These are phyloP conservation scores for Cassiopea andromeda DNA, from an alignment of 30 jellyfish, hydroid and myxozoan species.

Conservation along the genomic window DNA sequence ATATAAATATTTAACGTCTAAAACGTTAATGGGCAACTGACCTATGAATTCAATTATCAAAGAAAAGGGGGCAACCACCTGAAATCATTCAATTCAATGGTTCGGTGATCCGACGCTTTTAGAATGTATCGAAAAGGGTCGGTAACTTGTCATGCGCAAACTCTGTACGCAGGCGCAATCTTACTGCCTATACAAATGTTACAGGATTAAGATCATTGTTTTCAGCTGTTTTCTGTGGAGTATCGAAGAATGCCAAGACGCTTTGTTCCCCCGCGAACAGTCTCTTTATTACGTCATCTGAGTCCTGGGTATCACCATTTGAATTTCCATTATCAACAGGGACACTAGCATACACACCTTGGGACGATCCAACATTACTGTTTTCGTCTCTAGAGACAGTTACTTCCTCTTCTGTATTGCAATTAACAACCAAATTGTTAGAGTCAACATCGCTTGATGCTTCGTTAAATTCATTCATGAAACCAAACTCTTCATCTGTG, in stretches of 20 bases:
- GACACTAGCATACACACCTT: slow-evolving; percentile 4
- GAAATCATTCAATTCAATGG: no score
- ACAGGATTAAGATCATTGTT: neutral
- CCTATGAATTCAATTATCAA: no score
- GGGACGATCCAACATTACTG: slow-evolving; percentile 20
- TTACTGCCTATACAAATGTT: slow-evolving; percentile 1
- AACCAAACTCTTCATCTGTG: slow-evolving; percentile 10
- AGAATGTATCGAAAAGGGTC: no score
- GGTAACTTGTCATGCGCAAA: neutral
- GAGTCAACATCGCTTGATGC: neutral
- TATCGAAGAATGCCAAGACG: slow-evolving; percentile 85
- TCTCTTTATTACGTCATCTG: slow-evolving; percentile 69
- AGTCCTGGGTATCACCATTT: slow-evolving; percentile 15
- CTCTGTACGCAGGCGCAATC: neutral
- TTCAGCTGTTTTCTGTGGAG: slow-evolving; percentile 38
- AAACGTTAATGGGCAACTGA: no score
- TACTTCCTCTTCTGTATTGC: neutral
- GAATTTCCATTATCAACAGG: slow-evolving; percentile 21
- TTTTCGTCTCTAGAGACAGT: slow-evolving; percentile 37
- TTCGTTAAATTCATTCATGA: slow-evolving; percentile 3
- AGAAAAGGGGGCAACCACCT: no score
- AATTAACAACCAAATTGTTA: neutral
- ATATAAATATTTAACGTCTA: no score
- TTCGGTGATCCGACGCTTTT: no score
- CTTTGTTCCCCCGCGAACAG: slow-evolving; percentile 87